Conservation (phyloP, 2,797 vertebrate species). For the Tinamus major region DNA sequence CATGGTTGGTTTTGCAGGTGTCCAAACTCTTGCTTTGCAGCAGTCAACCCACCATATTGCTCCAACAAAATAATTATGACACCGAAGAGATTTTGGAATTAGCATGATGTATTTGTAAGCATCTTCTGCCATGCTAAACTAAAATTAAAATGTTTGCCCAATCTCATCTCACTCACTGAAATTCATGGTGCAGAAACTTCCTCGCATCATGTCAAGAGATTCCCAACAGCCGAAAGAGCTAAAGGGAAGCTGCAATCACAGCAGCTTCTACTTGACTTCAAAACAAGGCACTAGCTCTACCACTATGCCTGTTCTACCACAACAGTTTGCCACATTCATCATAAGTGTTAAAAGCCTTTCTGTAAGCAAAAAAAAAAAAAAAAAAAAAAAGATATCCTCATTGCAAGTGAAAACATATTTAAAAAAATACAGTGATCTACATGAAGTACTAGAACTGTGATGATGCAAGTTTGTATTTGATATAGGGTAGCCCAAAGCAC, state of each 20-base stretch:
- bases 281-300: neutral
- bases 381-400: neutral
- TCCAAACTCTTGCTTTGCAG: neutral
- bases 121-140: neutral
- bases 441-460: neutral
- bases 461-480: neutral
- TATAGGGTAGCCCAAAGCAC: neutral
- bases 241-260: neutral
- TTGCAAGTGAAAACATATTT: neutral
- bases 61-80: neutral
- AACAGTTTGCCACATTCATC: neutral
- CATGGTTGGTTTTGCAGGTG: neutral
- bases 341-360: neutral
- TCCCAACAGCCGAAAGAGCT: neutral
- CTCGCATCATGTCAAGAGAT: accelerated
- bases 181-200: neutral
- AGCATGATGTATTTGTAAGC: neutral
- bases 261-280: neutral
- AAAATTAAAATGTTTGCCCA: neutral
- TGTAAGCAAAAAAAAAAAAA: neutral
- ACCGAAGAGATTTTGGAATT: neutral
- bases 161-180: neutral
- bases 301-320: accelerated
- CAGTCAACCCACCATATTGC: neutral
- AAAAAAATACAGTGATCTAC: neutral